Evolutionary conservation across 92 coral and sea anemone genomes (phyloP).

Genomic region (Desmophyllum pertusum): DNA sequence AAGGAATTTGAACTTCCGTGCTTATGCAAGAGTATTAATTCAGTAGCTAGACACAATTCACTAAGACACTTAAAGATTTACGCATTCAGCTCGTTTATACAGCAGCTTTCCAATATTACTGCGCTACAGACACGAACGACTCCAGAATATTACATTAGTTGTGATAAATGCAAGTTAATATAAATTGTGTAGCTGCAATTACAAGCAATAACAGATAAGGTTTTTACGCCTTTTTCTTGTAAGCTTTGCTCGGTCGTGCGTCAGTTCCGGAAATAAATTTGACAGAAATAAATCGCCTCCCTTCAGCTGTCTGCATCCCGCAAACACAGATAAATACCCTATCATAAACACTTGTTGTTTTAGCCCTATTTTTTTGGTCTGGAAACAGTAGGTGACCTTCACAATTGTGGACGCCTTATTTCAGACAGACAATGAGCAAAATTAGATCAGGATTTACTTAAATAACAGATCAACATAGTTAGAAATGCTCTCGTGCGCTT

Average conservation of each 20-base stretch:
- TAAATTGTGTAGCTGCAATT: background rate
- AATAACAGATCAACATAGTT: background rate
- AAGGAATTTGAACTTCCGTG: background rate
- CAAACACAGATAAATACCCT: slow-evolving; percentile 1
- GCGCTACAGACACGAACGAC: slow-evolving; percentile 6
- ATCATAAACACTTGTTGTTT: slow-evolving; percentile 19
- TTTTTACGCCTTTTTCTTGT: background rate
- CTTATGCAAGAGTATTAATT: background rate
- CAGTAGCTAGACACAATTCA: slow-evolving; percentile 6
- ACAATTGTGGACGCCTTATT: background rate
- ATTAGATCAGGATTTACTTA: background rate
- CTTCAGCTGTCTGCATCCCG: slow-evolving; percentile 22
- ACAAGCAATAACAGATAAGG: background rate
- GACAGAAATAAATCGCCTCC: slow-evolving; percentile 11
- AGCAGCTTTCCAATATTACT: background rate
- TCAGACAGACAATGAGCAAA: background rate
- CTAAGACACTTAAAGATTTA: background rate
- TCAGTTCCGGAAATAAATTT: slow-evolving; percentile 18
- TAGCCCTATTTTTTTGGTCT: background rate
- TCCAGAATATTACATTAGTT: background rate
- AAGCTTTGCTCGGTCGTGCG: background rate
- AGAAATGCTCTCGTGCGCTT: background rate
- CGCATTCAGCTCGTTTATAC: background rate
- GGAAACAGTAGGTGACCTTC: slow-evolving; percentile 4
- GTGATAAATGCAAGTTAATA: background rate